Base-by-base conservation (phyloP, 2,888 invertebrate species). In the Andrena flavipes region DNA sequence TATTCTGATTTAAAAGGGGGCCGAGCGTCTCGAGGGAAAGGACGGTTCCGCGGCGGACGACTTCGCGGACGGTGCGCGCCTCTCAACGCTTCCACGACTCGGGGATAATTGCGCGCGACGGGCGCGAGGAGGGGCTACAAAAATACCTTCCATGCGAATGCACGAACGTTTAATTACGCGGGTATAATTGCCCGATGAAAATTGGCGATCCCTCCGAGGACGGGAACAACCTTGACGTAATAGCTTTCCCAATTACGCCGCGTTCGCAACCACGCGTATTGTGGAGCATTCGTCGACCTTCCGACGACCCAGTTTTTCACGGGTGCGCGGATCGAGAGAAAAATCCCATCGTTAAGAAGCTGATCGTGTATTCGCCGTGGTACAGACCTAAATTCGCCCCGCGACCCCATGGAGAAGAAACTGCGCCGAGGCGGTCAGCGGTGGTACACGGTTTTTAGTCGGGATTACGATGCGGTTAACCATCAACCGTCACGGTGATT, bases 401-500 rank as follows among this genome's bases (percentile, higher is more conserved):
- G 2, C 23, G 56, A 59, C 64, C 30, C 26, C 26, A 8, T n/a
- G 30, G 56, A 67, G 75, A 80, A 80, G 51, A 64, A 80, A 67
- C 62, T 56, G 79, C 51, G 23, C 26, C 62, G 70, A n/a, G 80
- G 70, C 16, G 80, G 76, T 72, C 54, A 71, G 56, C 65, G 48
- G 16, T 42, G 42, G 49, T 59, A 13, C 42, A 76, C 10, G 56
- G 69, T 85, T 84, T 83, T 85, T 85, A 77, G 73, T 77, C 70
- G 65, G 67, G 74, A 75, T 73, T 26, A 56, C 56, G 69, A 33
- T 72, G 76, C 63, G 73, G 71, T 77, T 80, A 85, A 85, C 80
- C 77, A 82, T 77, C 75, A 75, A 71, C 70, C 77, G 82, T 76
- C 75, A 74, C 59, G 54, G 54, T 85, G 86, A 86, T 86, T 76